phyloP scores from a whole-genome alignment of 2,888 invertebrate species.

The Bugula neritina region DNA sequence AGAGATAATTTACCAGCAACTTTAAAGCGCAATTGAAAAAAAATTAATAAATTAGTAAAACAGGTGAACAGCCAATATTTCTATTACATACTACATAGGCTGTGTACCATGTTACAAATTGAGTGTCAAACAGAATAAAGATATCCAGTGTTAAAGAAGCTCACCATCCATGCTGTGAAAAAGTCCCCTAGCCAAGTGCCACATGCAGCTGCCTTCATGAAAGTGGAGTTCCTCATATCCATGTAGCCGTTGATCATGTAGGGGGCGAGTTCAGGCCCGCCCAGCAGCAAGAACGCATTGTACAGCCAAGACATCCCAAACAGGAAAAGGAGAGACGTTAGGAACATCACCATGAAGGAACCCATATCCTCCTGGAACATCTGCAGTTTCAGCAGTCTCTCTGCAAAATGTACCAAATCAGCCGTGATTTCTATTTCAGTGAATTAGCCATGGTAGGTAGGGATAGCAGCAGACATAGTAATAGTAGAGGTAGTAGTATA shows the following conservation, averaged over 20 bases:
- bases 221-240: slow-evolving; percentile 54
- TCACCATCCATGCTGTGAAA: slow-evolving; percentile 57
- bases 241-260: slow-evolving; percentile 54
- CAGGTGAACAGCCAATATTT: too few species aligned
- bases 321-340: slow-evolving; percentile 54
- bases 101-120: too few species aligned
- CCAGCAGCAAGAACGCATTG: slow-evolving; percentile 53
- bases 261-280: slow-evolving; percentile 46
- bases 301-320: slow-evolving; percentile 56
- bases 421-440: too few species aligned
- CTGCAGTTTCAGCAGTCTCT: slow-evolving; percentile 53
- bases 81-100: too few species aligned
- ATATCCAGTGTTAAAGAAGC: too few species aligned
- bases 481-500: too few species aligned
- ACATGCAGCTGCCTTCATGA: slow-evolving; percentile 57
- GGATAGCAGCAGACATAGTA: too few species aligned
- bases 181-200: slow-evolving; percentile 58
- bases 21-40: too few species aligned
- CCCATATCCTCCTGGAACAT: slow-evolving; percentile 57
- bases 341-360: slow-evolving; percentile 58
- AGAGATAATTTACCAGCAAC: too few species aligned
- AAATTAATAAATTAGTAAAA: too few species aligned
- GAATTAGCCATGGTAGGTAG: too few species aligned
- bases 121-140: too few species aligned
- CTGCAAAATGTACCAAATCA: slow-evolving; percentile 34